These are phyloP conservation scores for Gobionotothen gibberifrons DNA, from an alignment of 2,797 vertebrate species.

Conservation along the genomic window DNA sequence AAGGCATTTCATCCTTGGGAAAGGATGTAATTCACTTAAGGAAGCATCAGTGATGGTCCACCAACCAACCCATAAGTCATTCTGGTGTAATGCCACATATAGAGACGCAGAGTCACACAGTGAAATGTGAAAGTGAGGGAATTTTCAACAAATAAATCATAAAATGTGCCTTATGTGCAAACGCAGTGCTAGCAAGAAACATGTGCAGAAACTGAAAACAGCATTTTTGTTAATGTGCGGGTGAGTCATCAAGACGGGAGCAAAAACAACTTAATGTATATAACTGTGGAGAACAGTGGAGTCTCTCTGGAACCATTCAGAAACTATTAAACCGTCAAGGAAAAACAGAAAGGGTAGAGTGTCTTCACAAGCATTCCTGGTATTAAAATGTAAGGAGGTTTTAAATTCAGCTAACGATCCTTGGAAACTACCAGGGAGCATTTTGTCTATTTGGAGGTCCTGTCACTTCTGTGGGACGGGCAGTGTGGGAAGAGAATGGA, in stretches of 20 bases:
- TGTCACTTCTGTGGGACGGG: conserved; percentile 44
- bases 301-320: conserved; percentile 21
- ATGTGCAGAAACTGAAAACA: conserved; percentile 22
- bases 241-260: neutral
- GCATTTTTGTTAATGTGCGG: neutral
- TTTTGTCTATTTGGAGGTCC: conserved; percentile 58
- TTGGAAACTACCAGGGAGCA: conserved; percentile 53
- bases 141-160: neutral
- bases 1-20: conserved; percentile 41
- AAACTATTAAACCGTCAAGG: neutral
- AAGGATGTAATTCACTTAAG: conserved; percentile 19
- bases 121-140: conserved; percentile 17
- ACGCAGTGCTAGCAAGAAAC: neutral
- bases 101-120: conserved; percentile 11
- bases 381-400: conserved; percentile 37
- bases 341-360: conserved; percentile 38
- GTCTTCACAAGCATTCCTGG: conserved; percentile 47
- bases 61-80: conserved; percentile 25
- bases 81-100: conserved; percentile 21
- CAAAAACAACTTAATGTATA: neutral
- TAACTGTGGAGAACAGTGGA: neutral
- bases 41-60: conserved; percentile 19
- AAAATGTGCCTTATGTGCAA: conserved; percentile 8
- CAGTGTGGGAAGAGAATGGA: conserved; percentile 47
- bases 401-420: conserved; percentile 53